A percentile compares a stretch with the other conserved stretches of the same genome.
Conservation (phyloP, 2,888 invertebrate genomes). For the Charanyca ferruginea region DNA sequence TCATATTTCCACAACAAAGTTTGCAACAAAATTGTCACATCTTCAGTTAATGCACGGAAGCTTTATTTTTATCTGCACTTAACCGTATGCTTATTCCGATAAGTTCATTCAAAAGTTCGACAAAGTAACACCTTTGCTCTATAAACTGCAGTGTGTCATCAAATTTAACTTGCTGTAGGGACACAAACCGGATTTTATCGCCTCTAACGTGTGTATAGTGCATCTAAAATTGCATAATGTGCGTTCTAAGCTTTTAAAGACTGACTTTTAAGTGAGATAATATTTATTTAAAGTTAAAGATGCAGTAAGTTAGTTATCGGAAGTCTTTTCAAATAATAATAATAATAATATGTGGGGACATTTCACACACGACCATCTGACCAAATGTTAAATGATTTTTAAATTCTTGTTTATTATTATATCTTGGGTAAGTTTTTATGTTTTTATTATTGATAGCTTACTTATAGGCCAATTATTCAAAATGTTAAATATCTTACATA, state of each 20-base stretch:
- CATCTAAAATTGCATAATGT: conserved; percentile 21
- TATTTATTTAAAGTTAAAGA: conserved; percentile 10
- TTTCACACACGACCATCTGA: too few species aligned
- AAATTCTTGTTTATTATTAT: too few species aligned
- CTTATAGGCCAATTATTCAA: too few species aligned
- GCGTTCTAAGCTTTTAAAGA: conserved; percentile 4
- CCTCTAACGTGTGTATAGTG: conserved; percentile 12
- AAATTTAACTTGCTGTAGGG: conserved; percentile 38
- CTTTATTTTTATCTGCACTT: conserved; percentile 30
- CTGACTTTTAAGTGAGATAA: conserved; percentile 5
- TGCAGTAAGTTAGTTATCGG: background rate
- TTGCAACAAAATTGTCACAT: conserved; percentile 14
- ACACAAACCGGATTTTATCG: conserved; percentile 36
- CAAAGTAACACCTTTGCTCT: conserved; percentile 43
- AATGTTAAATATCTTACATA: too few species aligned
- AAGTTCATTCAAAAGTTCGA: conserved; percentile 31
- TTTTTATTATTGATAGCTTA: too few species aligned
- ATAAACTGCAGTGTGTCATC: conserved; percentile 28
- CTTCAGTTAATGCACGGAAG: conserved; percentile 2
- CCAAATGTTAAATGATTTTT: too few species aligned
- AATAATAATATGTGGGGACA: too few species aligned
- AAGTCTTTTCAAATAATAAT: too few species aligned
- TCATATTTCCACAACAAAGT: background rate
- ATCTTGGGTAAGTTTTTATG: too few species aligned
- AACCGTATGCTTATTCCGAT: conserved; percentile 19